These are phyloP conservation scores for Channa argus DNA, from an alignment of 2,113 vertebrate species.

Conservation along the genomic window DNA sequence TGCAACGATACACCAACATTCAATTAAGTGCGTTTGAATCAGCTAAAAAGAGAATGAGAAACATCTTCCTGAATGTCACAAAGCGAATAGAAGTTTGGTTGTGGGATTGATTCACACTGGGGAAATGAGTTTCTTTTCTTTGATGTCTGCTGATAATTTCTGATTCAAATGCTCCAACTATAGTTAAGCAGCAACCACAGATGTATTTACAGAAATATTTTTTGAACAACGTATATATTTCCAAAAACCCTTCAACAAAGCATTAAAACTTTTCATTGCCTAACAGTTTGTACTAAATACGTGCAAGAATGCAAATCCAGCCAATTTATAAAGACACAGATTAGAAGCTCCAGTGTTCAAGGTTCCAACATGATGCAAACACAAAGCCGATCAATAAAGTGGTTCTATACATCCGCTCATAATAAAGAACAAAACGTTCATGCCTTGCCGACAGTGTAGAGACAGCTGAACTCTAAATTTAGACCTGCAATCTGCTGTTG, in stretches of 20 bases:
- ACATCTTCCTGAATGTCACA: conserved; percentile 42
- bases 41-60: not conserved
- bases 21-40: conserved; percentile 35
- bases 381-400: conserved; percentile 16
- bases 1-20: conserved; percentile 9
- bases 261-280: not conserved
- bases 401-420: conserved; percentile 19
- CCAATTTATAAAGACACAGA: not conserved
- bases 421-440: conserved; percentile 17
- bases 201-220: not conserved
- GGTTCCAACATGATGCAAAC: not conserved
- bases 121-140: conserved; percentile 38
- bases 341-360: not conserved
- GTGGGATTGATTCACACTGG: conserved; percentile 40
- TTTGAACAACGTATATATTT: conserved; percentile 19
- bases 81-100: conserved; percentile 48
- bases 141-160: conserved; percentile 20
- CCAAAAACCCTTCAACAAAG: conserved; percentile 5
- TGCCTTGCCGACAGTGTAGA: conserved; percentile 34
- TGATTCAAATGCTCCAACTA: not conserved
- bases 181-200: conserved; percentile 5
- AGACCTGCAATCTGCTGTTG: conserved; percentile 54
- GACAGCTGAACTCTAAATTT: conserved; percentile 58
- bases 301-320: too few species aligned
- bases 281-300: not conserved